These are phyloP conservation scores for Castor canadensis DNA, from an alignment of 2,113 vertebrate genomes.

Conservation along the genomic window DNA sequence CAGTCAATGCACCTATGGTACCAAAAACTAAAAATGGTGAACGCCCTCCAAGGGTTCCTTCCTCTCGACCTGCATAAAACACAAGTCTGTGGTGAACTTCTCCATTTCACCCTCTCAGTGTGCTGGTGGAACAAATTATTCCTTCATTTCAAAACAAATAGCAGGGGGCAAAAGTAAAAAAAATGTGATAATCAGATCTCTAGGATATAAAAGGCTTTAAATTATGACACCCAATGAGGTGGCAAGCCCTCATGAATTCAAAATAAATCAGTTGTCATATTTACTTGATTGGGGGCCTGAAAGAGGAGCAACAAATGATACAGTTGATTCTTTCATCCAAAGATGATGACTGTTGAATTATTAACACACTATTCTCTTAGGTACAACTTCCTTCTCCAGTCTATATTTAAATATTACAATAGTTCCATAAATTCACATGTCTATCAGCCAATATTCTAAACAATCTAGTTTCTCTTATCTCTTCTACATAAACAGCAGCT, in stretches of 20 bases:
- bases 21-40: neutral
- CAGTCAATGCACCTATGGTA: neutral
- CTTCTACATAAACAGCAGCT: conserved; percentile 89
- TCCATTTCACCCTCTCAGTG: conserved; percentile 83
- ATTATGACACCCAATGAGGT: conserved; percentile 92
- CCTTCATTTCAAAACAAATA: conserved; percentile 90
- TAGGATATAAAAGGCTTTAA: conserved; percentile 91
- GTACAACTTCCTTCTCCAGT: conserved; percentile 84
- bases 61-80: conserved; percentile 73
- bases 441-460: conserved; percentile 93
- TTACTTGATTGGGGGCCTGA: conserved; percentile 76
- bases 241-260: conserved; percentile 89
- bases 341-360: conserved; percentile 89
- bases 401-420: conserved; percentile 89
- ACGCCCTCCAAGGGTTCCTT: conserved; percentile 47
- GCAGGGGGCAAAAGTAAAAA: conserved; percentile 87
- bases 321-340: conserved; percentile 83
- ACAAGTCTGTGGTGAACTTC: conserved; percentile 82
- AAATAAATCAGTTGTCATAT: conserved; percentile 90
- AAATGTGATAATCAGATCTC: conserved; percentile 90
- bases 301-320: conserved; percentile 80
- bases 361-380: conserved; percentile 86
- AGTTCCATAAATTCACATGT: conserved; percentile 89
- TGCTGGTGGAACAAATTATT: conserved; percentile 88
- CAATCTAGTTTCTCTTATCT: conserved; percentile 94